phyloP scores from a whole-genome alignment of 2,888 invertebrate genomes.

The Exocentrus adspersus region DNA sequence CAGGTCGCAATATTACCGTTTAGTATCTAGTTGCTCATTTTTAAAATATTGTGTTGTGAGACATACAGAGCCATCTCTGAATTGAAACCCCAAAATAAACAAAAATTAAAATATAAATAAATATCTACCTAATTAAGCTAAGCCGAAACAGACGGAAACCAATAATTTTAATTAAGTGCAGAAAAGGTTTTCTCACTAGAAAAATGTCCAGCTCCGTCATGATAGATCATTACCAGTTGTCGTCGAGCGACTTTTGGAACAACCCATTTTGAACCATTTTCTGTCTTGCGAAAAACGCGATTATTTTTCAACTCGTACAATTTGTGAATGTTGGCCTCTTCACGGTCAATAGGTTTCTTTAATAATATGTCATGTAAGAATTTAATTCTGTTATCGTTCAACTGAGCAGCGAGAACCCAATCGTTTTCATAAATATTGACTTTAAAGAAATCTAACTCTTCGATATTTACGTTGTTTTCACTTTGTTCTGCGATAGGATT shows the following conservation, averaged over 20 bases:
- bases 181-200: not conserved
- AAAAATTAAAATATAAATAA: not conserved
- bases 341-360: not conserved
- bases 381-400: not conserved
- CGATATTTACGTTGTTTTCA: not conserved
- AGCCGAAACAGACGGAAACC: not conserved
- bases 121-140: too few species aligned
- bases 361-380: not conserved
- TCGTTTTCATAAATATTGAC: not conserved
- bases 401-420: not conserved
- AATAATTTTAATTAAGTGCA: not conserved
- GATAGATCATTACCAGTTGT: not conserved
- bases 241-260: not conserved
- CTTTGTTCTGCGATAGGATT: constrained; percentile 33
- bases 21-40: too few species aligned
- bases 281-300: not conserved
- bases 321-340: not conserved
- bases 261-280: not conserved
- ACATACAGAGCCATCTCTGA: too few species aligned
- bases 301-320: not conserved
- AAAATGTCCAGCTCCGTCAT: not conserved
- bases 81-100: too few species aligned
- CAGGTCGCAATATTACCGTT: too few species aligned
- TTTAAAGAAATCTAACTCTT: not conserved
- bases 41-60: too few species aligned